Evolutionary conservation across 2,888 invertebrate genomes (phyloP), one percentile per base, ranked within the genome.

Genomic region (Ophion obscuratus): DNA sequence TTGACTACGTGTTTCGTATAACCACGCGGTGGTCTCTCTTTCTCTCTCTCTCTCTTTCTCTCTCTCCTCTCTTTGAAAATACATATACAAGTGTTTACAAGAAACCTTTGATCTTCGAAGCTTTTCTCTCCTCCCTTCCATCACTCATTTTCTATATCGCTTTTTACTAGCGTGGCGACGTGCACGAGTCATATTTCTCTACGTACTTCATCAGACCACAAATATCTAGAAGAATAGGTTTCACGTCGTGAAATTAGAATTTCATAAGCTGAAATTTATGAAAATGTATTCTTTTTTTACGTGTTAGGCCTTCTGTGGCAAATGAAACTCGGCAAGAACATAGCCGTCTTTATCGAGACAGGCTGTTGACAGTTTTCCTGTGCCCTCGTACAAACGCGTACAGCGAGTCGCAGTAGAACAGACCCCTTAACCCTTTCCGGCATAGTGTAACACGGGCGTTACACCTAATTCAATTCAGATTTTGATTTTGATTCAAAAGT

Each of bases 61-160:
- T 47, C 14, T 11, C 47, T 1, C 47, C 47, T 1, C 14, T 47
- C 36, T 77, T 66, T 75, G 31, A n/a, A 57, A 10, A 31, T 31
- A 71, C n/a, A 73, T 74, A 68, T 71, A 20, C 44, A 53, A 17
- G 67, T 31, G n/a, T 73, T 67, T 66, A 71, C 57, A 61, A 36
- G 66, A 64, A 85, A 79, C 80, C 85, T 88, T 87, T 88, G 85
- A 88, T 88, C 85, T 88, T 85, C 88, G 44, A n/a, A 77, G 71
- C 61, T 59, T 73, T 64, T 40, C 77, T 75, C 59, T 59, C 44
- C 31, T 75, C 67, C 64, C 53, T 53, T 57, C 71, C 44, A 36
- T 57, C 31, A 27, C 75, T 64, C 75, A 31, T 66, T 75, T 57
- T 40, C 7, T n/a, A 27, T n/a, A 47, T 71, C 66, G 70, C 75